Conservation (phyloP, 1,140 invertebrate genomes). For the Apis laboriosa region DNA sequence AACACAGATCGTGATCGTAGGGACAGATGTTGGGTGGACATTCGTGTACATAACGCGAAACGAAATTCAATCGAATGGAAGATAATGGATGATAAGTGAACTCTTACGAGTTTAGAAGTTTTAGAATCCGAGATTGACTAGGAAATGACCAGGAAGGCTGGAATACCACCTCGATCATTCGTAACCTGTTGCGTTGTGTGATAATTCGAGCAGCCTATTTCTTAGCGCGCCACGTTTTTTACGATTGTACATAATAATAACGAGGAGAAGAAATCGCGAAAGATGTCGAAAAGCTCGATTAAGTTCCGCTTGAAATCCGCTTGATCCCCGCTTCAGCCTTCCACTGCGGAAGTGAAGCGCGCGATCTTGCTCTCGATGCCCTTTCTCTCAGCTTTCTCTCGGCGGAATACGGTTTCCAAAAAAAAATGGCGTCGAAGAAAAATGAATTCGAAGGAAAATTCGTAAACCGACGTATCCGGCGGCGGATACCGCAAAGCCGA, state of each 20-base stretch:
- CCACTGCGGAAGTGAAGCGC: not conserved
- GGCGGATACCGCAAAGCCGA: slow-evolving; percentile 67
- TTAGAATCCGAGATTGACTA: no score
- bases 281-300: not conserved
- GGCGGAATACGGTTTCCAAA: no score
- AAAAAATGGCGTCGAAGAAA: not conserved
- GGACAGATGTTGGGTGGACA: no score
- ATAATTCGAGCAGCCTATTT: not conserved
- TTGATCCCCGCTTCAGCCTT: no score
- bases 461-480: slow-evolving; percentile 33
- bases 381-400: no score
- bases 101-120: no score
- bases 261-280: not conserved
- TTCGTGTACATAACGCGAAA: no score
- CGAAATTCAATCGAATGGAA: no score
- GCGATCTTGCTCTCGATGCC: no score
- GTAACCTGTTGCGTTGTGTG: slow-evolving; percentile 38
- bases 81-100: no score
- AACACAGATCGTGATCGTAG: no score
- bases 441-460: slow-evolving; percentile 35
- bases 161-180: not conserved
- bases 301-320: no score
- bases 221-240: not conserved
- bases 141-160: not conserved
- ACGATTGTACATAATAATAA: slow-evolving; percentile 3